phyloP scores from a whole-genome alignment of 1,140 invertebrate species.

The Drosophila willistoni region DNA sequence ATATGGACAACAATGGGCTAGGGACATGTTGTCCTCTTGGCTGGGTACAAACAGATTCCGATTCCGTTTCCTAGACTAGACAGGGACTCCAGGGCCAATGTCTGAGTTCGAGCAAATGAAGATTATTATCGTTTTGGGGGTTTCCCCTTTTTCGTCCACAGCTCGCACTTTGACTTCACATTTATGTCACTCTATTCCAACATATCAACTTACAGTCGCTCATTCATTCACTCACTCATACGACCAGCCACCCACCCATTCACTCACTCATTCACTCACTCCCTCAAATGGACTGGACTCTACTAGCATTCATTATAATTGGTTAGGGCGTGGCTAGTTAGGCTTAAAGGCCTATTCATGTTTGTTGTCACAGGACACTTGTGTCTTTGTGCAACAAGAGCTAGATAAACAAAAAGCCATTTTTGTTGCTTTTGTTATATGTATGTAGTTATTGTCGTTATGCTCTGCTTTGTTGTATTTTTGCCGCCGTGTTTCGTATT shows the following conservation, averaged over 20 bases:
- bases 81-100: conserved; percentile 42
- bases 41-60: conserved; percentile 52
- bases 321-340: conserved; percentile 34
- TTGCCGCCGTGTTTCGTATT: conserved; percentile 34
- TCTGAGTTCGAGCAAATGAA: conserved; percentile 45
- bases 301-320: conserved; percentile 53
- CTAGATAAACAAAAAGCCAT: conserved; percentile 58
- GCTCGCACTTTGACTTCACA: conserved; percentile 28
- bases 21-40: conserved; percentile 70
- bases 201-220: not conserved
- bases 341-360: conserved; percentile 66
- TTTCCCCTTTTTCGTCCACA: conserved; percentile 25
- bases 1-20: conserved; percentile 59
- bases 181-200: conserved; percentile 30
- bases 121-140: conserved; percentile 73
- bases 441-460: conserved; percentile 11
- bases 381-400: conserved; percentile 38
- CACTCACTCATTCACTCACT: conserved; percentile 23
- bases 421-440: conserved; percentile 18
- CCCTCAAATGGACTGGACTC: not conserved
- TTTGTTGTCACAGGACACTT: conserved; percentile 32
- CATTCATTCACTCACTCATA: not conserved
- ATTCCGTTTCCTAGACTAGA: conserved; percentile 18
- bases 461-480: conserved; percentile 39
- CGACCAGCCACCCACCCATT: not conserved